phyloP scores from a whole-genome alignment of 2,888 invertebrate species.

The Drosophila birchii region DNA sequence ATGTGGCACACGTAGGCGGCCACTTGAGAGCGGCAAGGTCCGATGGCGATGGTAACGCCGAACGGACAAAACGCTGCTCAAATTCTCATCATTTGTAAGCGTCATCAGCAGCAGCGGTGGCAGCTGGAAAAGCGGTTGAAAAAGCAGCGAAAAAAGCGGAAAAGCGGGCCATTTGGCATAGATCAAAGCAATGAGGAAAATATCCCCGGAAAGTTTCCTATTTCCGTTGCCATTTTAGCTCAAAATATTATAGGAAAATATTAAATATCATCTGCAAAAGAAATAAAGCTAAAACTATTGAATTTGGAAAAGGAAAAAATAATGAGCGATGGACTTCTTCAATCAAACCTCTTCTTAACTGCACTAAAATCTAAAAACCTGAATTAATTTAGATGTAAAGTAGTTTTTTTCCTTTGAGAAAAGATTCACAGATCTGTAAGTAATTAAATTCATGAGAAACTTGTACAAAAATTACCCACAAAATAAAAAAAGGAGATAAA shows the following conservation, averaged over 20 bases:
- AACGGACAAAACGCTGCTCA: slow-evolving; percentile 58
- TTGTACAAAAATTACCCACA: not conserved
- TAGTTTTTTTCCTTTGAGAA: not conserved
- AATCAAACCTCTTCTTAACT: not conserved
- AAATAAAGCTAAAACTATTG: not conserved
- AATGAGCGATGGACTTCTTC: too few relatives aligned
- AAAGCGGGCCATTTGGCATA: slow-evolving; percentile 33
- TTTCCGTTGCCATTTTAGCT: not conserved
- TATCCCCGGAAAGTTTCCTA: slow-evolving; percentile 1
- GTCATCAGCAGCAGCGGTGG: slow-evolving; percentile 50
- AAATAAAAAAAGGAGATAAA: not conserved
- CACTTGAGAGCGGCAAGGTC: slow-evolving; percentile 60
- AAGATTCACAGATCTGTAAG: slow-evolving; percentile 1
- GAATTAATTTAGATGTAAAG: not conserved
- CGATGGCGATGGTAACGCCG: slow-evolving; percentile 19
- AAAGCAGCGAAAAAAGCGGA: slow-evolving; percentile 9
- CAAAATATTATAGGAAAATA: not conserved
- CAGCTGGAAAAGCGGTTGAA: slow-evolving; percentile 12
- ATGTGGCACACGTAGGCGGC: slow-evolving; percentile 75
- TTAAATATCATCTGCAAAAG: not conserved
- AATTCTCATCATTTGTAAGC: slow-evolving; percentile 72
- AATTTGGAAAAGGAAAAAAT: not conserved
- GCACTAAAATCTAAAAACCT: not conserved
- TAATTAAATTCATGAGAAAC: slow-evolving; percentile 7
- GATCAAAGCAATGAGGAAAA: slow-evolving; percentile 15